Percentiles rank a stretch among this genome's conserved stretches.
Conservation (phyloP, 2,113 vertebrate genomes). For the Pipra filicauda region DNA sequence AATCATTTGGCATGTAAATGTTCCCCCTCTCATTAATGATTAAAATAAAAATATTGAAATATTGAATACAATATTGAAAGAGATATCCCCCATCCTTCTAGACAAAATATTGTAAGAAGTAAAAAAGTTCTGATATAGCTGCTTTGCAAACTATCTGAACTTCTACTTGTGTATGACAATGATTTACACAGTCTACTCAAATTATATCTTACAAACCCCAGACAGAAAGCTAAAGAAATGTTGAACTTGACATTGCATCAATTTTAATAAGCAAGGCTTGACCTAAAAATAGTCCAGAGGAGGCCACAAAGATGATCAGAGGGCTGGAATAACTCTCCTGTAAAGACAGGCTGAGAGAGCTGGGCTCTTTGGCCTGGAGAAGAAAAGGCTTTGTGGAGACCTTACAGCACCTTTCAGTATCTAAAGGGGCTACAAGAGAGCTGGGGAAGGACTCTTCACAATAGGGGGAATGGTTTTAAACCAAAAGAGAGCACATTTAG, state of each 20-base stretch:
- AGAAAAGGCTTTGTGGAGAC: background rate
- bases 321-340: background rate
- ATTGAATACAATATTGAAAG: background rate
- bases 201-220: background rate
- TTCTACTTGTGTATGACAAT: background rate
- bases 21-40: background rate
- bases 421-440: background rate
- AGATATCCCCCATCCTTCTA: background rate
- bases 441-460: background rate
- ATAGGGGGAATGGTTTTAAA: background rate
- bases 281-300: background rate
- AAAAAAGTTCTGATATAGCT: background rate
- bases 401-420: background rate
- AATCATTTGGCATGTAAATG: background rate
- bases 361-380: background rate
- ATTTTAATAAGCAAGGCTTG: background rate
- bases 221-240: background rate
- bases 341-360: background rate
- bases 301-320: background rate
- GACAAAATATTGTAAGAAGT: background rate
- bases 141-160: background rate
- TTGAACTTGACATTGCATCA: background rate
- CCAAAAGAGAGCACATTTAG: fast-evolving
- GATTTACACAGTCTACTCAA: background rate
- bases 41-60: background rate